Conservation (phyloP, 53 echinoderm and acorn worm species). For the Astropecten irregularis region DNA sequence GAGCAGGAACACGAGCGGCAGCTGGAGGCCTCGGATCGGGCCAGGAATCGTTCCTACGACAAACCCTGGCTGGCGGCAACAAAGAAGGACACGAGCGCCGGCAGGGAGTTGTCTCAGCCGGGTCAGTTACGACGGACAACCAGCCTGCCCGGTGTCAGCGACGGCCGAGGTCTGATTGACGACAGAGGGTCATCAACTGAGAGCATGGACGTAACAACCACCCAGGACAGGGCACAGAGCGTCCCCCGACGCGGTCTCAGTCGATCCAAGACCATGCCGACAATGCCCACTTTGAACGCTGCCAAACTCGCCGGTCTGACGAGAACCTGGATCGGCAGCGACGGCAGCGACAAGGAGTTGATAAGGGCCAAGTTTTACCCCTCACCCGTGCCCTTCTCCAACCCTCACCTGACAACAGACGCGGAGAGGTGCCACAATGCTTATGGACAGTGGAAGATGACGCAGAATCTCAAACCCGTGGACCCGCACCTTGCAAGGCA, state of each 20-base stretch:
- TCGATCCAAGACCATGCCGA: constrained; percentile 25
- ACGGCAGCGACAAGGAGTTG: constrained; percentile 2
- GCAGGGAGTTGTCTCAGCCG: neutral
- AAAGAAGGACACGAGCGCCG: neutral
- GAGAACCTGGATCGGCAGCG: constrained; percentile 40
- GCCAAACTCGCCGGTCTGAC: constrained; percentile 53
- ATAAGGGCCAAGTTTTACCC: constrained; percentile 62
- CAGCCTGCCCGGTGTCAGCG: constrained; percentile 18
- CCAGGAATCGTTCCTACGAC: constrained; percentile 65
- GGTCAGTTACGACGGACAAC: constrained; percentile 26
- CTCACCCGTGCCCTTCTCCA: constrained; percentile 46
- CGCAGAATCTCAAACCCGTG: neutral
- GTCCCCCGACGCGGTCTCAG: neutral
- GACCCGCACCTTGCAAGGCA: neutral
- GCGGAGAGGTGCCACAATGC: constrained; percentile 40
- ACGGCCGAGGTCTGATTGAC: neutral
- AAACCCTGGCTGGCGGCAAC: constrained; percentile 71
- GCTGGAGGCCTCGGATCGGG: constrained; percentile 26
- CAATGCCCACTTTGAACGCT: constrained; percentile 13
- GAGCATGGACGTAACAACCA: neutral
- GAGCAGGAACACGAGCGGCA: constrained; percentile 49
- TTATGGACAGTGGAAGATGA: constrained; percentile 27
- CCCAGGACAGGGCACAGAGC: neutral
- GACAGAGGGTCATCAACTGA: neutral
- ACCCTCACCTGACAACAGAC: constrained; percentile 10